phyloP scores from a whole-genome alignment of 2,888 invertebrate genomes.

The Sphaerophoria taeniata region DNA sequence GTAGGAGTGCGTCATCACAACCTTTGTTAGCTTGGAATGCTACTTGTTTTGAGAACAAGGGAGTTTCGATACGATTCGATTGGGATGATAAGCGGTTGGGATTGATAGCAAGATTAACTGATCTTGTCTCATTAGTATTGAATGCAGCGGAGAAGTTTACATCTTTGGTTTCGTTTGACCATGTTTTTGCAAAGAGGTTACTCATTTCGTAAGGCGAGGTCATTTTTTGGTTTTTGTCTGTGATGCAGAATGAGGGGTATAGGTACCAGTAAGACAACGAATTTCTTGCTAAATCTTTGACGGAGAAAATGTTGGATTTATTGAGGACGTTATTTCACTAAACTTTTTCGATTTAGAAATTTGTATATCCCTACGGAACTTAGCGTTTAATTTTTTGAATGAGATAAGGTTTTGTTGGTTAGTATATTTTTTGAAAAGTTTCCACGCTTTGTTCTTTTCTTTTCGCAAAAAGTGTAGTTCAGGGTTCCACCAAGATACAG shows the following conservation, averaged over 20 bases:
- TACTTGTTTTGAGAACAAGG: background rate
- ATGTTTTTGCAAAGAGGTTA: background rate
- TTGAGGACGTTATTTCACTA: background rate
- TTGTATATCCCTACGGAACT: background rate
- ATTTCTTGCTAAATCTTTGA: background rate
- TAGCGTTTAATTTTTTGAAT: background rate
- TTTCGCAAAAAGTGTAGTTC: background rate
- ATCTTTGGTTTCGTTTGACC: background rate
- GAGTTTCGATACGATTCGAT: too few relatives aligned
- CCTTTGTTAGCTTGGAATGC: conserved; percentile 6
- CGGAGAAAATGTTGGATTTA: background rate
- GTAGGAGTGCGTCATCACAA: conserved; percentile 7
- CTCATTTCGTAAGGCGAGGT: background rate
- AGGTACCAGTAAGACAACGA: background rate
- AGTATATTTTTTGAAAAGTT: background rate
- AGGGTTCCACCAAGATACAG: background rate
- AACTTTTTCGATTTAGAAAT: background rate
- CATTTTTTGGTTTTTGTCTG: background rate
- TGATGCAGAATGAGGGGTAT: too few relatives aligned
- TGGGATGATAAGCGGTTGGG: too few relatives aligned
- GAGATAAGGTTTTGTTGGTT: background rate
- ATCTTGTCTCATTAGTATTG: too few relatives aligned
- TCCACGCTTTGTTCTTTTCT: background rate
- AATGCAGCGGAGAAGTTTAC: too few relatives aligned
- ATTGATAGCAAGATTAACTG: too few relatives aligned